Evolutionary conservation across 2,797 vertebrate species (phyloP).

Genomic region (Mionectes olivaceus): DNA sequence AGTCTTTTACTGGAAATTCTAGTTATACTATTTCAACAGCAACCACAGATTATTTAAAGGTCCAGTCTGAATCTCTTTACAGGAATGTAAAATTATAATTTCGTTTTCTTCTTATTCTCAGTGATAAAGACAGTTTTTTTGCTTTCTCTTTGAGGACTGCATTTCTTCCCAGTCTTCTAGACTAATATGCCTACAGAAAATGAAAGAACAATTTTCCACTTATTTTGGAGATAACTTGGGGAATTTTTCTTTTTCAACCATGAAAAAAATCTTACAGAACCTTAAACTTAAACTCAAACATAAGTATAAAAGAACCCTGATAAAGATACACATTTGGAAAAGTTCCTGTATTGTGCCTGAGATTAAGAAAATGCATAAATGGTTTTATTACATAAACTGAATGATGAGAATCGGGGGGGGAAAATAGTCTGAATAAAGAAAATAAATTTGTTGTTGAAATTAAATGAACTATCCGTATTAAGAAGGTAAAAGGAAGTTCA

Average conservation of each 20-base stretch:
- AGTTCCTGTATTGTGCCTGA: not conserved
- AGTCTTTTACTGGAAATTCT: not conserved
- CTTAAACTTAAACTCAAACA: not conserved
- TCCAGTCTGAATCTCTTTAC: not conserved
- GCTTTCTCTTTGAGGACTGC: not conserved
- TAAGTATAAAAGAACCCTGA: not conserved
- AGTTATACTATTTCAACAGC: not conserved
- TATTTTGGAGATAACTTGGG: not conserved
- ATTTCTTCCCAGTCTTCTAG: not conserved
- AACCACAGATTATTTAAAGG: not conserved
- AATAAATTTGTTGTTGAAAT: not conserved
- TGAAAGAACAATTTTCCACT: not conserved
- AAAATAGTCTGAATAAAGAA: not conserved
- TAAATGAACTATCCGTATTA: not conserved
- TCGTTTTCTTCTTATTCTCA: not conserved
- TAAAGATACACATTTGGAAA: not conserved
- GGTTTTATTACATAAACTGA: not conserved
- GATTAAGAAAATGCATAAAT: not conserved
- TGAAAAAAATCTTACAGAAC: not conserved
- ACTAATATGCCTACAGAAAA: not conserved
- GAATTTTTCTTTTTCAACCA: not conserved
- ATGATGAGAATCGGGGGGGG: not conserved
- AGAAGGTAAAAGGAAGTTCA: not conserved
- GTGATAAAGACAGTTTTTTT: not conserved
- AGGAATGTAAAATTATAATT: not conserved